Conservation (phyloP, 2,888 invertebrate species). For the Heteromurus nitidus region DNA sequence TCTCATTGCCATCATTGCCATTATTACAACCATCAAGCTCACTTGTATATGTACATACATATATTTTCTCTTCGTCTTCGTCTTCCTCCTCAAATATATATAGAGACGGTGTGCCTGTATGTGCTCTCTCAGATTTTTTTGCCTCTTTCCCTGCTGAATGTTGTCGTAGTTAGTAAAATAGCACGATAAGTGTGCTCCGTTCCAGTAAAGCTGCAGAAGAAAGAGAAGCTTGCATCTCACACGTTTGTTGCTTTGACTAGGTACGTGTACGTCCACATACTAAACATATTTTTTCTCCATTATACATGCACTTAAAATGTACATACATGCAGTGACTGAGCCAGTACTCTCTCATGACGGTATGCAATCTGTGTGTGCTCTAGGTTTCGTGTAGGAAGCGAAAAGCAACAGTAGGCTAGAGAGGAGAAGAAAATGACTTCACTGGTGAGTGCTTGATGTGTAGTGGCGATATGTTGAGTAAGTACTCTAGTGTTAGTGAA, state of each 20-base stretch:
- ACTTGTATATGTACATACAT: constrained; percentile 19
- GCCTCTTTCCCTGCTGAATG: background rate
- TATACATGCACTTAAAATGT: constrained; percentile 7
- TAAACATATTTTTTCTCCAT: constrained; percentile 10
- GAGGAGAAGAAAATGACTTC: background rate
- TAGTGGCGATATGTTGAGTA: constrained; percentile 25
- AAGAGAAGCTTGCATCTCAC: background rate
- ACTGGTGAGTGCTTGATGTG: constrained; percentile 45
- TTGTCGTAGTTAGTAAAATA: constrained; percentile 19
- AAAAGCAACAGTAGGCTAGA: constrained; percentile 13
- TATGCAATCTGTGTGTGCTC: background rate
- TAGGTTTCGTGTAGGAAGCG: background rate
- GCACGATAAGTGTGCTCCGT: background rate
- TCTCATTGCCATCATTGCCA: constrained; percentile 54
- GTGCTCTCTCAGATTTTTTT: constrained; percentile 5
- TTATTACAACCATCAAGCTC: constrained; percentile 55
- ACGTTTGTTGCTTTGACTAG: background rate
- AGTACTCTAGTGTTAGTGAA: constrained; percentile 46
- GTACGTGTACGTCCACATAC: background rate
- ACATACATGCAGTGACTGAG: constrained; percentile 2
- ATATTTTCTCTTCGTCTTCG: constrained; percentile 30
- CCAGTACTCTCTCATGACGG: background rate
- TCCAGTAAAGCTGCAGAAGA: constrained; percentile 1
- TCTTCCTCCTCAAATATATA: constrained; percentile 2
- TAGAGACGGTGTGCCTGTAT: background rate